Base-by-base conservation (phyloP, 1,140 invertebrate species). In the Drosophila athabasca region DNA sequence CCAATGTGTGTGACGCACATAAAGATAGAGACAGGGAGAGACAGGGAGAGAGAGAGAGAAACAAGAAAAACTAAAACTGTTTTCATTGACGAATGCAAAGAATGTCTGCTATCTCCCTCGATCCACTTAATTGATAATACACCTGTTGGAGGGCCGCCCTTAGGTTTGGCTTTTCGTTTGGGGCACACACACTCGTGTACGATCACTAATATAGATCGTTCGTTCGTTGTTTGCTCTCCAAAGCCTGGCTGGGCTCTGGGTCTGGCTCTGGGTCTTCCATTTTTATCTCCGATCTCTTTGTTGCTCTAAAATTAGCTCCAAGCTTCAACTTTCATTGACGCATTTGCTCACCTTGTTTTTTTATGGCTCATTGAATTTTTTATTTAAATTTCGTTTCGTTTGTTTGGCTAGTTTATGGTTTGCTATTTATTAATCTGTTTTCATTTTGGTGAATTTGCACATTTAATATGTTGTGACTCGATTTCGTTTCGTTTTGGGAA, bases 261-360 rank as follows among this genome's bases (percentile, higher is more conserved):
- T 29, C 62, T 45, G 29, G n/a, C n/a, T n/a, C n/a, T n/a, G n/a
- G n/a, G 39, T 67, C 24, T 26, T 66, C n/a, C 64, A 45, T 53
- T 60, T 67, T 45, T 66, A 66, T 66, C 64, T 68, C 45, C 55
- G 4, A 58, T 68, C 13, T 41, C 11, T 46, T 70, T 49, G 24
- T 69, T 49, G 29, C 53, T 76, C 55, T 83, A 75, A 70, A 83
- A 79, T 83, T 84, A 83, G 64, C 61, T 46, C n/a, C 39, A 66
- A 58, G 74, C 58, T 61, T 41, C 50, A 65, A 85, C 82, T 87
- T 87, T 87, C 77, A 85, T 85, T 87, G 81, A 85, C 81, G 81
- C 69, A 85, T 85, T 87, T 74, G 82, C 62, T 85, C 77, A 85
- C 81, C 81, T 85, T 85, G 81, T 87, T 81, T 75, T 75, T 60